These are phyloP conservation scores for Lophius piscatorius DNA, from an alignment of 2,113 vertebrate species.

Conservation along the genomic window DNA sequence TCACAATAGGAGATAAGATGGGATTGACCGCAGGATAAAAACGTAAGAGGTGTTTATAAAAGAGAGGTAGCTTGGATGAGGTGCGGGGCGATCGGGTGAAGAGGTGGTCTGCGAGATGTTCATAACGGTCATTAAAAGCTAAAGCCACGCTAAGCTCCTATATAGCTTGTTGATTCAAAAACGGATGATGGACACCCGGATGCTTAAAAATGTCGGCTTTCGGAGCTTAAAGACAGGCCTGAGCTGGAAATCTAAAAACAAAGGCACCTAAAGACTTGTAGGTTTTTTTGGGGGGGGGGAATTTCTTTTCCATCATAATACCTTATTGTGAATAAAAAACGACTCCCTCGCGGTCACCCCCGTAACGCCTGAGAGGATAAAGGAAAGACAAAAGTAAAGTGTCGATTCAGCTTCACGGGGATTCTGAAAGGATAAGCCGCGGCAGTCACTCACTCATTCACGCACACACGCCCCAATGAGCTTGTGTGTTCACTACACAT, in stretches of 20 bases:
- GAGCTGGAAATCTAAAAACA: too few relatives aligned
- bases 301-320: too few relatives aligned
- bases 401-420: conserved; percentile 72
- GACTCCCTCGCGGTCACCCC: conserved; percentile 38
- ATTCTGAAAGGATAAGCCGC: conserved; percentile 66
- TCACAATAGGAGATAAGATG: conserved; percentile 74
- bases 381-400: conserved; percentile 66
- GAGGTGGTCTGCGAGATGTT: conserved; percentile 25
- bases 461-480: conserved; percentile 13
- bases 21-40: conserved; percentile 75
- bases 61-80: conserved; percentile 57
- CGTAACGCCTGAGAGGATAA: conserved; percentile 46
- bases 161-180: too few relatives aligned
- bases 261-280: too few relatives aligned
- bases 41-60: conserved; percentile 74
- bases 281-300: too few relatives aligned
- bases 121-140: conserved; percentile 57
- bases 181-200: too few relatives aligned
- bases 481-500: conserved; percentile 38
- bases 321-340: too few relatives aligned
- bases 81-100: conserved; percentile 18
- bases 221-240: too few relatives aligned
- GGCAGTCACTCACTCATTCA: conserved; percentile 40
- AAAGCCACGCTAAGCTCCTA: conserved; percentile 25
- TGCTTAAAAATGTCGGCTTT: too few relatives aligned